A percentile compares a stretch with the other conserved stretches of the same genome.
Conservation (phyloP, 2,888 invertebrate species). For the Anodontia alba region DNA sequence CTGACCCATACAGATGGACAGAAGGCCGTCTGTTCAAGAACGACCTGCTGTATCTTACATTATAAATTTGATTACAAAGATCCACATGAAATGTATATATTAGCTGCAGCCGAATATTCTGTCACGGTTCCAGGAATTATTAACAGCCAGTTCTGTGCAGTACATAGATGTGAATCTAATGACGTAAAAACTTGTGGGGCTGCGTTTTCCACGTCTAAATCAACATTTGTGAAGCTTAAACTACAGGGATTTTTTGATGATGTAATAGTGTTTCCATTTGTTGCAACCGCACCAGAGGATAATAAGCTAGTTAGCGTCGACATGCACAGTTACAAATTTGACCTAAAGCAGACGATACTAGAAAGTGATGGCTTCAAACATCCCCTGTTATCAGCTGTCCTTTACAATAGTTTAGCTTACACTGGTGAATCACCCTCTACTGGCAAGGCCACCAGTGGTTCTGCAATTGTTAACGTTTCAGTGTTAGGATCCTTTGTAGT, state of each 20-base stretch:
- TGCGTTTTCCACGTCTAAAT: slow-evolving; percentile 16
- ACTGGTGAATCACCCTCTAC: background rate
- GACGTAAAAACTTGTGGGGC: slow-evolving; percentile 37
- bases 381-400: slow-evolving; percentile 49
- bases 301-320: slow-evolving; percentile 32
- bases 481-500: too few relatives aligned
- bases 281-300: slow-evolving; percentile 28
- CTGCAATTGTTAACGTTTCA: background rate
- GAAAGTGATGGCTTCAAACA: slow-evolving; percentile 41
- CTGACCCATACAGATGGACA: slow-evolving; percentile 17
- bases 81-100: slow-evolving; percentile 37
- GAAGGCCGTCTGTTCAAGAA: slow-evolving; percentile 14
- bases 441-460: background rate
- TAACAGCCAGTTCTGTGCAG: slow-evolving; percentile 56
- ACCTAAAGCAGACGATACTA: slow-evolving; percentile 41
- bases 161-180: slow-evolving; percentile 36
- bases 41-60: slow-evolving; percentile 43
- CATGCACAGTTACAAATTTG: slow-evolving; percentile 47
- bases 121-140: slow-evolving; percentile 35
- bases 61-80: slow-evolving; percentile 39
- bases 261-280: slow-evolving; percentile 43
- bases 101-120: slow-evolving; percentile 37
- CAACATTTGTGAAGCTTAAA: slow-evolving; percentile 48
- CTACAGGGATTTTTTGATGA: slow-evolving; percentile 42
- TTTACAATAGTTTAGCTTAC: slow-evolving; percentile 37